Conservation (phyloP, 2,113 vertebrate genomes). For the Ameiurus melas region DNA sequence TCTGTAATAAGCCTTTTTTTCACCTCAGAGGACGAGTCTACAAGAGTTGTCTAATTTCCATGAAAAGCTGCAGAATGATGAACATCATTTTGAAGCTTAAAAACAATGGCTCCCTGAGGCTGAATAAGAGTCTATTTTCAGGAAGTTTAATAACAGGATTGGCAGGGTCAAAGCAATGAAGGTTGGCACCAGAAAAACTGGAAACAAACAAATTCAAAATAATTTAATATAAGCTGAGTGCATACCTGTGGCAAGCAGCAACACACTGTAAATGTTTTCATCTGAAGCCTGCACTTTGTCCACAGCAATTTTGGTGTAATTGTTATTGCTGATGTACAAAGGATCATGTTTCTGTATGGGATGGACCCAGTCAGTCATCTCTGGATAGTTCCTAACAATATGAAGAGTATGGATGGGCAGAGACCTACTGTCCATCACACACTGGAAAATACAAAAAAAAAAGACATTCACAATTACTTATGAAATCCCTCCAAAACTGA, state of each 20-base stretch:
- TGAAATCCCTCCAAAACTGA: neutral
- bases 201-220: neutral
- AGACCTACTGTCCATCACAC: conserved; percentile 64
- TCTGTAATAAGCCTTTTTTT: no score
- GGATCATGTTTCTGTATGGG: conserved; percentile 60
- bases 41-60: no score
- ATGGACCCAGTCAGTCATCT: conserved; percentile 73
- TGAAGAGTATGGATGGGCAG: conserved; percentile 60
- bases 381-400: conserved; percentile 67
- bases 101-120: neutral
- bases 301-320: conserved; percentile 73
- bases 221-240: neutral
- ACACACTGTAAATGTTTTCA: conserved; percentile 58
- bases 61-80: neutral
- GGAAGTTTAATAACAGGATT: neutral
- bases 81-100: neutral
- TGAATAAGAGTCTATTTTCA: neutral
- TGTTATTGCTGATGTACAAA: conserved; percentile 68
- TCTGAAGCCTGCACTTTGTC: conserved; percentile 66
- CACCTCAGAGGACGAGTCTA: no score
- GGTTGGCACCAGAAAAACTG: neutral
- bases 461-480: neutral
- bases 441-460: conserved; percentile 59
- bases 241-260: conserved; percentile 74
- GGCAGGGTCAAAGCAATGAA: neutral